Evolutionary conservation across 2,797 vertebrate species (phyloP), one percentile per base, ranked within the genome.

Genomic region (Lepilemur septentrionalis): DNA sequence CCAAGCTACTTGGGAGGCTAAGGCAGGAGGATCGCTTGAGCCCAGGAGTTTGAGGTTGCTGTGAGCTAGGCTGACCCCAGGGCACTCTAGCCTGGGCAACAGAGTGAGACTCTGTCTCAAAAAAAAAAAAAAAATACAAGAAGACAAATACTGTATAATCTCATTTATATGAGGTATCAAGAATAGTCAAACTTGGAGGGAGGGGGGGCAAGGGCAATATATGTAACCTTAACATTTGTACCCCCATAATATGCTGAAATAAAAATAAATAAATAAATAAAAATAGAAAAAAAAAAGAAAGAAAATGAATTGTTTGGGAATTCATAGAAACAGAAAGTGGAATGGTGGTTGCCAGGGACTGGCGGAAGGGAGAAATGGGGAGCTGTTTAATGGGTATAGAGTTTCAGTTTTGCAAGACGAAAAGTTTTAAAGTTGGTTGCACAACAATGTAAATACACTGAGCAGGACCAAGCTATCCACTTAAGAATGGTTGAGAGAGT

Each of bases 371-470:
- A 28, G 35, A 23, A 78, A 14, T 20, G 20, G 18, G 11, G 35
- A 63, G 25, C 43, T 87, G 25, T 20, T 82, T 32, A 82, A 70
- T 35, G 22, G 30, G 32, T 78, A 8, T 10, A 41, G 80, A 70
- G 46, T 94, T 86, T 96, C 52, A 61, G 43, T 57, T 80, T 84
- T 94, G 92, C 72, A 85, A 95, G 52, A 70, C 67, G 25, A 89
- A 52, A 55, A 38, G n/a, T 84, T 91, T 85, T 80, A 18, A 55
- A 91, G 22, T n/a, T 43, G 41, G 4, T 81, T 95, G 17, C 20
- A n/a, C 59, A 88, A 55, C 48, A 86, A 23, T 11, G 0, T 67
- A 43, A 41, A n/a, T 35, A 65, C 11, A 63, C 20, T 65, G 87
- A n/a, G 63, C 43, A 52, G 11, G 20, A 30, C 57, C 55, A 32